Conservation (phyloP, 2,888 invertebrate genomes). For the Microctonus aethiopoides region DNA sequence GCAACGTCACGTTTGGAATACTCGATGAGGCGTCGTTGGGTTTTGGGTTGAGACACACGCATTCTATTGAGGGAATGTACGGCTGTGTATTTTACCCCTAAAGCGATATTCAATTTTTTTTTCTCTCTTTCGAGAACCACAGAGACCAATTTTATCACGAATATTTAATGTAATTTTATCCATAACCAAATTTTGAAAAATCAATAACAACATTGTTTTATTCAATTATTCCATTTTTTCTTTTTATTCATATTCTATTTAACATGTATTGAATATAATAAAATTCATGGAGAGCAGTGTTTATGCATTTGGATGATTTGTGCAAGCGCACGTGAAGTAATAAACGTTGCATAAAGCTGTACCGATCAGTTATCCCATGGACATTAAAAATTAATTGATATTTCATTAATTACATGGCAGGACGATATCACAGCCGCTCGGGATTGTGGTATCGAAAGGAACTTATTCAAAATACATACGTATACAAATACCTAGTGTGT, state of each 20-base stretch:
- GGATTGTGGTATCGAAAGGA: neutral
- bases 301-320: neutral
- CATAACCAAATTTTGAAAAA: neutral
- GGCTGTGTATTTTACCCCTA: neutral
- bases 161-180: neutral
- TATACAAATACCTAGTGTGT: too few relatives aligned
- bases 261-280: neutral
- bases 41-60: neutral
- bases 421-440: constrained; percentile 33
- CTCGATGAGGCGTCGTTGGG: constrained; percentile 28
- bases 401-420: constrained; percentile 54
- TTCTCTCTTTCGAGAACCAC: neutral
- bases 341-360: neutral
- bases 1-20: constrained; percentile 25
- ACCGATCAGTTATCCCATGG: constrained; percentile 26
- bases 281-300: neutral
- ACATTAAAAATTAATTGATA: constrained; percentile 58
- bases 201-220: neutral
- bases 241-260: neutral
- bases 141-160: neutral
- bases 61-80: neutral
- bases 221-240: neutral
- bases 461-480: neutral
- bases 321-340: neutral
- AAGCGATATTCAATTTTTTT: neutral